Conservation (phyloP, 2,888 invertebrate genomes). For the Spisula solida region DNA sequence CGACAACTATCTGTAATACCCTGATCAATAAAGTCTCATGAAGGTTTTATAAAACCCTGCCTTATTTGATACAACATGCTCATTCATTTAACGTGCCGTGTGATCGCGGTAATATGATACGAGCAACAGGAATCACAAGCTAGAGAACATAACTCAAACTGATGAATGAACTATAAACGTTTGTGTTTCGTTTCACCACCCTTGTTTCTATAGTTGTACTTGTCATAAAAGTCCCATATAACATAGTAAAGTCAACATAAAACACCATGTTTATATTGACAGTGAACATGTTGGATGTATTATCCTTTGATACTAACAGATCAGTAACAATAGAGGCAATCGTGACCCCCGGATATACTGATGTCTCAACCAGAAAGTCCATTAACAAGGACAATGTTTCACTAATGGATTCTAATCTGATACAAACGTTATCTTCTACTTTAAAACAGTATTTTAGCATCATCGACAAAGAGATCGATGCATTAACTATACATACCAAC, state of each 20-base stretch:
- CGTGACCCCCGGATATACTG: neutral
- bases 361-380: neutral
- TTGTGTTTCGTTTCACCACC: too few relatives aligned
- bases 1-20: too few relatives aligned
- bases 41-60: too few relatives aligned
- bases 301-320: neutral
- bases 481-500: neutral
- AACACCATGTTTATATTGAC: slow-evolving; percentile 16
- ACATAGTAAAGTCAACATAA: slow-evolving; percentile 11
- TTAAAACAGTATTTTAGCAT: neutral
- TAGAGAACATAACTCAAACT: neutral
- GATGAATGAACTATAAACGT: neutral
- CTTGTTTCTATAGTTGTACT: neutral
- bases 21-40: too few relatives aligned
- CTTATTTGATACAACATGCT: too few relatives aligned
- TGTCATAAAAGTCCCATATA: neutral
- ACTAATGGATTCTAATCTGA: slow-evolving; percentile 4
- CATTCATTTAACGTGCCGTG: too few relatives aligned
- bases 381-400: neutral
- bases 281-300: neutral
- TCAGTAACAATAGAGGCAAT: neutral
- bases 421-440: neutral
- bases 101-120: neutral
- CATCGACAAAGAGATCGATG: neutral
- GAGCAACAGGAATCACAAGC: neutral